These are phyloP conservation scores for Eumeta japonica DNA, from an alignment of 1,140 invertebrate genomes.

Conservation along the genomic window DNA sequence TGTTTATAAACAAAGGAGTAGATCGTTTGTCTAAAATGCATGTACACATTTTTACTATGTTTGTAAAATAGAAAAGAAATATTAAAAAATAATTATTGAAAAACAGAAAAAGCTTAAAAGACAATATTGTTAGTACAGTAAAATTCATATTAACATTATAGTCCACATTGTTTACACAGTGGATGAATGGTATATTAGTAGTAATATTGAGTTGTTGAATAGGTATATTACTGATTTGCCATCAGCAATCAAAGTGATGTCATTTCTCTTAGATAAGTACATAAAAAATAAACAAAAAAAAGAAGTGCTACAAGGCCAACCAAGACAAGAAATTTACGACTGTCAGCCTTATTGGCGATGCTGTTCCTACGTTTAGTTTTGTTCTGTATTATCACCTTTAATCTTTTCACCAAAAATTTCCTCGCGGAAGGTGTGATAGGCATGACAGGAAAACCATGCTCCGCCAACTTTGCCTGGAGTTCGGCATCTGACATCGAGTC, in stretches of 20 bases:
- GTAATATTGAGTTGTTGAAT: constrained; percentile 52
- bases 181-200: constrained; percentile 53
- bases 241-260: constrained; percentile 46
- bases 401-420: constrained; percentile 72
- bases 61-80: no score
- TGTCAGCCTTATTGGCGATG: constrained; percentile 37
- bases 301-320: constrained; percentile 63
- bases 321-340: constrained; percentile 55
- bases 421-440: constrained; percentile 78
- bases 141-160: no score
- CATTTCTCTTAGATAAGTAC: constrained; percentile 64
- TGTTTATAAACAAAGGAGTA: no score
- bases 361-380: constrained; percentile 40
- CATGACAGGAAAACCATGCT: constrained; percentile 73
- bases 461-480: constrained; percentile 69
- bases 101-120: no score
- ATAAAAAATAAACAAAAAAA: constrained; percentile 66
- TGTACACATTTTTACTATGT: no score
- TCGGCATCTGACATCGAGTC: constrained; percentile 73
- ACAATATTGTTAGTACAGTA: no score
- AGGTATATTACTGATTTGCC: constrained; percentile 58
- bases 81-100: no score
- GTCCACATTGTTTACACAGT: constrained; percentile 63
- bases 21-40: no score
- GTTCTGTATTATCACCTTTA: constrained; percentile 67